Base-by-base conservation (phyloP, 2,888 invertebrate genomes). In the Ormyrus thymus region DNA sequence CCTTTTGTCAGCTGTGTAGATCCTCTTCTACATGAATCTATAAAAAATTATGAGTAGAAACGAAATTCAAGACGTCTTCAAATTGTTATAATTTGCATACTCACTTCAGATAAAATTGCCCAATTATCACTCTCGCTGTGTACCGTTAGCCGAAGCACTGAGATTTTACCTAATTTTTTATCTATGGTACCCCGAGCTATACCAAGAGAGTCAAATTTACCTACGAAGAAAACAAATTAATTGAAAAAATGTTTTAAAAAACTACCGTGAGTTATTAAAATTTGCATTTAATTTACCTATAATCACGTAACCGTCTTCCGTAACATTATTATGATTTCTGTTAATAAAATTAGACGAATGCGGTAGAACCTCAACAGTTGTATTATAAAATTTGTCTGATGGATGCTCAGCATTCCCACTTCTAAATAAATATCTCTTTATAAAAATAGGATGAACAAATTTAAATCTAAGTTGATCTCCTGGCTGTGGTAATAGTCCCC, bases 321-420 rank as follows among this genome's bases (percentile, higher is more conserved):
- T 94, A 79, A 92, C 90, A 86, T 93, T 93, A 86, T 92, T 91
- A 77, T 90, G 91, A 86, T 91, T 92, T 88, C 92, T 91, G 55
- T 92, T 90, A 46, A 91, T 86, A 5, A 90, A 89, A 69, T 86
- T 86, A 11, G 89, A 85, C 43, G 91, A 90, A 61, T 91, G 90
- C 0, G 95, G 94, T 72, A 95, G 89, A 7, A 97, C 93, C 91
- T 98, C 97, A 7, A 98, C 93, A 0, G 95, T 95, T 0, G 97
- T 96, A 84, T 97, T 95, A 87, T 95, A 94, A 87, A 98, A 95
- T 85, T 94, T 95, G 90, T 98, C 98, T 0, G 95, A 95, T 0
- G 95, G 94, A 91, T 98, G 97, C 85, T 97, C 96, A 0, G 94
- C 93, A 90, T 97, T 98, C 46, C 97, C 97, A 89, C 97, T 97